Conservation (phyloP, 1,140 invertebrate genomes). For the Spodoptera frugiperda region DNA sequence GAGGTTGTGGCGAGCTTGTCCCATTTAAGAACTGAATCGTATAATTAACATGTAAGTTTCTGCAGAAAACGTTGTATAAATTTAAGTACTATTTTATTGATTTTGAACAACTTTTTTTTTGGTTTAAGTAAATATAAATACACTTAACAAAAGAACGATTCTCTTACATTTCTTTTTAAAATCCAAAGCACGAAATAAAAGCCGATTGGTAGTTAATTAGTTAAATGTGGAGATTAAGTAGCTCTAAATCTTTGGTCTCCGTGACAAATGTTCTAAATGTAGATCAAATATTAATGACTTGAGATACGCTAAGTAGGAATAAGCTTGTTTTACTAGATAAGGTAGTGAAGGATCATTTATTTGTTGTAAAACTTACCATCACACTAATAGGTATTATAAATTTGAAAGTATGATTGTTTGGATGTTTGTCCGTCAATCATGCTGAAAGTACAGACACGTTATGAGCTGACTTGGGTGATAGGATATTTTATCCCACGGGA, state of each 20-base stretch:
- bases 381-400: no score
- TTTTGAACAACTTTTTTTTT: no score
- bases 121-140: neutral
- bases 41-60: no score
- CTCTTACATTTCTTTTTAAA: constrained; percentile 14
- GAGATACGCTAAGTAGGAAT: constrained; percentile 26
- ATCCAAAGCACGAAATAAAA: constrained; percentile 37
- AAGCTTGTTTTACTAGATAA: constrained; percentile 13
- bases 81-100: no score
- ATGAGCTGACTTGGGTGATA: no score
- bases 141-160: neutral
- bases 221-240: constrained; percentile 8
- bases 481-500: no score
- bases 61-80: no score
- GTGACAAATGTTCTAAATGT: constrained; percentile 18
- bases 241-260: constrained; percentile 10
- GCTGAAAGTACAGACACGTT: no score
- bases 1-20: no score
- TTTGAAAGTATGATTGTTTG: no score
- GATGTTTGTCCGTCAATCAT: no score
- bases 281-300: constrained; percentile 38
- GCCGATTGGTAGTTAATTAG: neutral
- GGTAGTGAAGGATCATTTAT: neutral
- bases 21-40: no score
- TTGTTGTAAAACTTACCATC: neutral